phyloP scores from a whole-genome alignment of 2,888 invertebrate genomes.

The Deilephila porcellus region DNA sequence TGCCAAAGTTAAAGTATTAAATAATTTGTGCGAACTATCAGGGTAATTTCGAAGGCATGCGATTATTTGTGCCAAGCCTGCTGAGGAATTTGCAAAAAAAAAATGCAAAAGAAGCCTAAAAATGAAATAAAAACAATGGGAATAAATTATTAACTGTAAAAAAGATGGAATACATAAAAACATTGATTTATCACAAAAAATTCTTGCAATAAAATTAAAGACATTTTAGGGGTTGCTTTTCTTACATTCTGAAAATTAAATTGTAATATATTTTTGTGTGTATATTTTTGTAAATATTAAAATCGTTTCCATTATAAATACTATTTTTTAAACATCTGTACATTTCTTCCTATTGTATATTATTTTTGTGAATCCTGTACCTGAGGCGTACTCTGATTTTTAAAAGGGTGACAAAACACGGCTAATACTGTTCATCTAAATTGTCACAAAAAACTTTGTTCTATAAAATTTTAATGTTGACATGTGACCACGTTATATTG shows the following conservation, averaged over 20 bases:
- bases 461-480: too few relatives aligned
- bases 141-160: not conserved
- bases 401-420: not conserved
- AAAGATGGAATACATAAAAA: not conserved
- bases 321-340: slow-evolving; percentile 3
- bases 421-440: not conserved
- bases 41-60: slow-evolving; percentile 14
- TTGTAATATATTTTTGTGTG: slow-evolving; percentile 9
- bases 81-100: not conserved
- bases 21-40: slow-evolving; percentile 12
- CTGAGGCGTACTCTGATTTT: not conserved
- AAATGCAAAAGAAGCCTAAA: not conserved
- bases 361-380: not conserved
- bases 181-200: not conserved
- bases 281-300: slow-evolving; percentile 8
- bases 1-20: slow-evolving; percentile 16
- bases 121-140: not conserved
- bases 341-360: not conserved
- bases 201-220: not conserved
- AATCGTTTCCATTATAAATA: slow-evolving; percentile 4
- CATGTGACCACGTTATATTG: too few relatives aligned
- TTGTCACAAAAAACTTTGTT: too few relatives aligned
- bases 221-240: not conserved
- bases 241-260: slow-evolving; percentile 4
- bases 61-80: slow-evolving; percentile 1